Conservation (phyloP, 1,140 invertebrate species). For the Hyposmocoma kahamanoa region DNA sequence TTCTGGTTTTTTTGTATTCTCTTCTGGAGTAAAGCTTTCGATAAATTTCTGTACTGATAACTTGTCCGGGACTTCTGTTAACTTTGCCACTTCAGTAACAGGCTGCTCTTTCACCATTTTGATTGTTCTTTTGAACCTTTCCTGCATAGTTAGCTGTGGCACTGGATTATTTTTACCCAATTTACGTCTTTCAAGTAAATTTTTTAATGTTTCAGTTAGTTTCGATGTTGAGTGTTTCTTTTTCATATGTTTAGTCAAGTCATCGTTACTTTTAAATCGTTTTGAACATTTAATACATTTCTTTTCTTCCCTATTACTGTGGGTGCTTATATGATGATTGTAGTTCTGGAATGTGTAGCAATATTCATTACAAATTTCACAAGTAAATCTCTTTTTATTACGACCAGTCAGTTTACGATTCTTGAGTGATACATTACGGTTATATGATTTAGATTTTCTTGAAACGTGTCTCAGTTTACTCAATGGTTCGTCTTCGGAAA, state of each 20-base stretch:
- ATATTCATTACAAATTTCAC: constrained; percentile 44
- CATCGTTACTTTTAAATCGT: constrained; percentile 30
- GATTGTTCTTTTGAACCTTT: constrained; percentile 35
- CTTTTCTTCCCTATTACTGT: constrained; percentile 28
- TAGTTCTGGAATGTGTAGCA: constrained; percentile 58
- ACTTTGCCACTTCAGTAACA: constrained; percentile 13
- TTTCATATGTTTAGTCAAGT: constrained; percentile 37
- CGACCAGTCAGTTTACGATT: not conserved
- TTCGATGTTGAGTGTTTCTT: constrained; percentile 40
- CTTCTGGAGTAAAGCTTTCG: constrained; percentile 50
- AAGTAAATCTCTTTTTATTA: constrained; percentile 32
- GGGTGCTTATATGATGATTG: constrained; percentile 44
- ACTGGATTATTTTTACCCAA: not conserved
- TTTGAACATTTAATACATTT: constrained; percentile 48
- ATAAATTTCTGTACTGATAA: constrained; percentile 49
- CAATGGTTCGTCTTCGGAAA: constrained; percentile 31
- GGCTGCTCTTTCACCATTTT: constrained; percentile 26
- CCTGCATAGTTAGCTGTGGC: not conserved
- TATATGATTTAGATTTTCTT: not conserved
- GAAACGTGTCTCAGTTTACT: constrained; percentile 11
- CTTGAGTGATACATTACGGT: not conserved
- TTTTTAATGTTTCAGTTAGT: constrained; percentile 51
- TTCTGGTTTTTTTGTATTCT: constrained; percentile 15
- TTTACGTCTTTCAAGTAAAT: constrained; percentile 41
- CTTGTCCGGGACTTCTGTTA: constrained; percentile 25